Evolutionary conservation across 2,113 vertebrate species (phyloP).

Genomic region (Pseudorhombus dupliciocellatus): DNA sequence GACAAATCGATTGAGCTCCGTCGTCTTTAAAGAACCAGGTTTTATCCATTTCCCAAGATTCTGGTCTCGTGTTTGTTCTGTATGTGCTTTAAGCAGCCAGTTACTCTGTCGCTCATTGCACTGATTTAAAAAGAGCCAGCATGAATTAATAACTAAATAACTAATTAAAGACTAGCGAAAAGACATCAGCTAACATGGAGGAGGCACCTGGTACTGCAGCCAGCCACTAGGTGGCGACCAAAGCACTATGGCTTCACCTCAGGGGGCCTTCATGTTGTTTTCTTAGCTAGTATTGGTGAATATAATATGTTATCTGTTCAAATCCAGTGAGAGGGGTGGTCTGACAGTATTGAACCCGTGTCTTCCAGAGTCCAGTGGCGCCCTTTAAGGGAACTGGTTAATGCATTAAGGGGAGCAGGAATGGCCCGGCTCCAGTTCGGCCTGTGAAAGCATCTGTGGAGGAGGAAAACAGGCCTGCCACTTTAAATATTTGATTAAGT

Average conservation of each 20-base stretch:
- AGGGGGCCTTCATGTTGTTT: no score
- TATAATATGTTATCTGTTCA: no score
- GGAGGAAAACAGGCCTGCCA: slow-evolving; percentile 44
- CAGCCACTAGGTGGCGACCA: no score
- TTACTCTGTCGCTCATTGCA: no score
- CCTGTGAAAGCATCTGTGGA: slow-evolving; percentile 26
- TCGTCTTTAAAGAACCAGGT: slow-evolving; percentile 9
- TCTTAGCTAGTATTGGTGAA: no score
- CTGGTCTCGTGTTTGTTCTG: neutral
- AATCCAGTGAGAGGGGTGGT: no score
- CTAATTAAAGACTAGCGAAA: no score
- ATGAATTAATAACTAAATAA: no score
- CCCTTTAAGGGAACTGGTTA: neutral
- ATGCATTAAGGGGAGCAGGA: slow-evolving; percentile 15
- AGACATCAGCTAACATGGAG: no score
- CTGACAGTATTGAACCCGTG: neutral
- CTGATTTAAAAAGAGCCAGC: no score
- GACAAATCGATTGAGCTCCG: neutral
- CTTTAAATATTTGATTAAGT: slow-evolving; percentile 72
- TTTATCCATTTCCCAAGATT: neutral
- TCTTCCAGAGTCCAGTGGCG: neutral
- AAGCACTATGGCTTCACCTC: no score
- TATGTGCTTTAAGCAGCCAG: neutral
- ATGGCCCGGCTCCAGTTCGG: slow-evolving; percentile 37
- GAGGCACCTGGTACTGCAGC: no score